Percentiles rank a stretch among this genome's conserved stretches.
phyloP scores from a whole-genome alignment of 1,140 invertebrate species.

The Tetraneura akinire region DNA sequence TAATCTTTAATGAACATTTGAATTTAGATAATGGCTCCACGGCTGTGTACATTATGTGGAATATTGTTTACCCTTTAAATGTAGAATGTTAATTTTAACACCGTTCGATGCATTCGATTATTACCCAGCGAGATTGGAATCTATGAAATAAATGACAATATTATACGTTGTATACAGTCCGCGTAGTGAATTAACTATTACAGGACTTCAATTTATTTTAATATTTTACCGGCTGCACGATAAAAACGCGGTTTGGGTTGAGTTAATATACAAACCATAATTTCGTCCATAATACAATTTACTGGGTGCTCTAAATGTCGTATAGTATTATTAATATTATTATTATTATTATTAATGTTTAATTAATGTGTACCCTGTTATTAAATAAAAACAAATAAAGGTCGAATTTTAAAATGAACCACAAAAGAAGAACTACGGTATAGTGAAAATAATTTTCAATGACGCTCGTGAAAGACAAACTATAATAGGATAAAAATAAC shows the following conservation, averaged over 20 bases:
- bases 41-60: background rate
- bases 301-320: too few species aligned
- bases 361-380: too few species aligned
- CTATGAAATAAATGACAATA: slow-evolving; percentile 21
- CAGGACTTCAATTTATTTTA: background rate
- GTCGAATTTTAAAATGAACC: too few species aligned
- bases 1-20: too few species aligned
- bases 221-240: background rate
- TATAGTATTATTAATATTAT: too few species aligned
- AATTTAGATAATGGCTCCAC: background rate
- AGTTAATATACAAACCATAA: background rate
- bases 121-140: background rate
- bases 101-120: background rate
- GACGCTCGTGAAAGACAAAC: too few species aligned
- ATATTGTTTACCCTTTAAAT: background rate
- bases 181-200: background rate
- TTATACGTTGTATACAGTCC: slow-evolving; percentile 2
- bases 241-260: background rate
- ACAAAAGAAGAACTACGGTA: too few species aligned
- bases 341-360: too few species aligned
- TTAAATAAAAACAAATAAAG: too few species aligned
- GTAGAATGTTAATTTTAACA: background rate
- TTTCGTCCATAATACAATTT: too few species aligned
- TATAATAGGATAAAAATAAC: too few species aligned
- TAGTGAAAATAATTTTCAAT: too few species aligned